A percentile compares a stretch with the other conserved stretches of the same genome.
Evolutionary conservation across 1,140 invertebrate genomes (phyloP).

Genomic region (Papilio polytes): DNA sequence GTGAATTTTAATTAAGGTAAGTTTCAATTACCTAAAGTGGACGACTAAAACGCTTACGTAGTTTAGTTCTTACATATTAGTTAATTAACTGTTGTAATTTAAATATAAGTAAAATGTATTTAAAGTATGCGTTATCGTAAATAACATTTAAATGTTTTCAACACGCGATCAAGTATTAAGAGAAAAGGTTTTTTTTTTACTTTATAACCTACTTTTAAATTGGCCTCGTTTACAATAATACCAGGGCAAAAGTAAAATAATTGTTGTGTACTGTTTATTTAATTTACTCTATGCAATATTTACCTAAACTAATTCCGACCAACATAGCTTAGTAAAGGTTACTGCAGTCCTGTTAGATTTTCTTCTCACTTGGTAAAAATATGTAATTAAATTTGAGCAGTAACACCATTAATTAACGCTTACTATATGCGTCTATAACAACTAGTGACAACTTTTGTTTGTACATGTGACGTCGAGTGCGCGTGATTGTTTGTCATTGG

Average conservation of each 20-base stretch:
- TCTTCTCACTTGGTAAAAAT: not conserved
- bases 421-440: not conserved
- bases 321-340: not conserved
- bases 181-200: conserved; percentile 31
- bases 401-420: not conserved
- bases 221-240: conserved; percentile 6
- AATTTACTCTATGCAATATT: not conserved
- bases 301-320: not conserved
- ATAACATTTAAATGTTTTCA: conserved; percentile 35
- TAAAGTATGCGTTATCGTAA: conserved; percentile 20
- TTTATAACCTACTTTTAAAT: not conserved
- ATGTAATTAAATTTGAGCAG: not conserved
- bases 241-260: not conserved
- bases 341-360: not conserved
- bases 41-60: conserved; percentile 50
- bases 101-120: not conserved
- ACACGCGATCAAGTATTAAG: conserved; percentile 27
- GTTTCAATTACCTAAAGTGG: conserved; percentile 48
- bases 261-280: not conserved
- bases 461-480: not conserved
- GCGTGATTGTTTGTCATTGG: not conserved
- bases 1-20: conserved; percentile 60
- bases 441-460: not conserved
- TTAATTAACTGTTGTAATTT: conserved; percentile 4
- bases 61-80: not conserved